Base-by-base conservation (phyloP, 2,888 invertebrate genomes). In the Meiosimyza platycephala region DNA sequence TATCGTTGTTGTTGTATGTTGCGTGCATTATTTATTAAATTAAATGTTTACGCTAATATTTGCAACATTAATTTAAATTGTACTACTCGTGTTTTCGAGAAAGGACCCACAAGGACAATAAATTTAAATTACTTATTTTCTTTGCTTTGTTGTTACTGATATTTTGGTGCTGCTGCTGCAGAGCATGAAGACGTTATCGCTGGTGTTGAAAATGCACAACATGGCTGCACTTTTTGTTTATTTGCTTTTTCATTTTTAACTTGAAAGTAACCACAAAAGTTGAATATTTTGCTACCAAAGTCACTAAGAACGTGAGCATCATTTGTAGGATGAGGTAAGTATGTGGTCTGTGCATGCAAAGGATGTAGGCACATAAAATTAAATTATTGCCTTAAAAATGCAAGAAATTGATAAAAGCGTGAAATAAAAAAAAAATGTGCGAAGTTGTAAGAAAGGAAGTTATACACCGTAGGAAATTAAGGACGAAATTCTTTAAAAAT, bases 21-120 rank as follows among this genome's bases (percentile, higher is more conserved):
- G 59, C n/a, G 28, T 28, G 51, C 59, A 76, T 79, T 80, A 82
- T 82, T 82, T 83, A 82, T 83, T 82, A 82, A 82, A 82, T 82
- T 81, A 82, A 83, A 82, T 82, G 82, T 82, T 83, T 82, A 79
- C 82, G 79, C 82, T 81, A 82, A 82, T 83, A 82, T 80, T 82
- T 81, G 81, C 76, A 78, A 75, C 83, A 82, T 80, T 78, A 83
- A 81, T 79, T 76, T 7, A 60, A 60, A 51, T 15, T 47, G 9
- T 28, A 54, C 15, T n/a, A n/a, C n/a, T n/a, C n/a, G 28, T n/a
- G 55, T n/a, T 13, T 40, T 40, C 60, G 74, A 72, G 62, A 60
- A 64, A 64, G 64, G 51, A 64, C 13, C n/a, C 60, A 60, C 57
- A 9, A 40, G 40, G 40, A 40, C 40, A 6, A 68, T 18, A 12